A percentile compares a stretch with the other conserved stretches of the same genome.
Evolutionary conservation across 2,797 vertebrate species (phyloP).

Genomic region (Naso thynnoides): DNA sequence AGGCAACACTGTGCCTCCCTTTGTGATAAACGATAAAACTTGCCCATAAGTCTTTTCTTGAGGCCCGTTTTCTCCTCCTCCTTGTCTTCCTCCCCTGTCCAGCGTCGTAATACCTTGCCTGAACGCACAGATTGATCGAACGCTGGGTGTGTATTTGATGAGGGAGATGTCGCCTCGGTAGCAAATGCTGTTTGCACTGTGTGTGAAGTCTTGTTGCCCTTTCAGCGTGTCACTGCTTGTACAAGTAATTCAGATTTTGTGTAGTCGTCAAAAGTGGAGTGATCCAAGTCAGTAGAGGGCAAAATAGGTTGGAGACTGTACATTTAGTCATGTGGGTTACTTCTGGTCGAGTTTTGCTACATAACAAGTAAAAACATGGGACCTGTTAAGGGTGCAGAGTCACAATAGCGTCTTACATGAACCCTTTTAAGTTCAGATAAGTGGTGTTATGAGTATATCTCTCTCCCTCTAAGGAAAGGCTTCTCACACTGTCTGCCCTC

Average conservation of each 20-base stretch:
- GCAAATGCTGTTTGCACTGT: conserved; percentile 30
- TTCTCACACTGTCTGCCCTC: conserved; percentile 6
- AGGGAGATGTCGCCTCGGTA: conserved; percentile 44
- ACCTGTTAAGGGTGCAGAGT: not conserved
- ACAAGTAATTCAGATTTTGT: conserved; percentile 26
- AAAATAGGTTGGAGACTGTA: conserved; percentile 43
- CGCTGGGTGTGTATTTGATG: conserved; percentile 39
- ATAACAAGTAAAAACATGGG: conserved; percentile 12
- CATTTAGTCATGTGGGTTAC: conserved; percentile 8
- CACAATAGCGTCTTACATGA: conserved; percentile 3
- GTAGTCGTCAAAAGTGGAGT: conserved; percentile 17
- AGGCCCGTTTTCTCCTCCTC: conserved; percentile 18
- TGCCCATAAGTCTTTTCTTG: conserved; percentile 68
- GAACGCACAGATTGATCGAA: conserved; percentile 63
- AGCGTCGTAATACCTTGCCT: conserved; percentile 43
- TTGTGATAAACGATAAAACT: conserved; percentile 67
- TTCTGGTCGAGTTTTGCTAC: conserved; percentile 1
- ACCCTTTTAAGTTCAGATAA: not conserved
- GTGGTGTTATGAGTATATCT: not conserved
- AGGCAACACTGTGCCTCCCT: conserved; percentile 64
- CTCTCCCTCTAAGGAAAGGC: conserved; percentile 1
- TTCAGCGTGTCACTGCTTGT: conserved; percentile 8
- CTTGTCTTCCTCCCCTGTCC: conserved; percentile 22
- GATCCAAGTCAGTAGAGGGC: conserved; percentile 59
- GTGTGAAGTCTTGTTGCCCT: conserved; percentile 29